A percentile compares a stretch with the other conserved stretches of the same genome.
Evolutionary conservation across 1,140 invertebrate species (phyloP).

Genomic region (Babylonia areolata): DNA sequence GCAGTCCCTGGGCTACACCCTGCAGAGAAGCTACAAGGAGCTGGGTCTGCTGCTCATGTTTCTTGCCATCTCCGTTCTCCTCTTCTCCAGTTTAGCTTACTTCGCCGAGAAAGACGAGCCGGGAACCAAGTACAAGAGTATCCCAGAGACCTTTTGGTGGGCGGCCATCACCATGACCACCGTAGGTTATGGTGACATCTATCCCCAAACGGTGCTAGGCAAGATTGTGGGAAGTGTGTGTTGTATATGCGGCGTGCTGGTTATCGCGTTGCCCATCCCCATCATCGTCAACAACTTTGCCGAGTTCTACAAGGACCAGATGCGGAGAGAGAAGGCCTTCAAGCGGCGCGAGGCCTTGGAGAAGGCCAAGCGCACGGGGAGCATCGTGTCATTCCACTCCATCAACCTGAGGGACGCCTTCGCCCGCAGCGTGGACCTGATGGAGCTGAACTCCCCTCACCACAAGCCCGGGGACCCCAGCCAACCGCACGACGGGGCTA

Average conservation of each 20-base stretch:
- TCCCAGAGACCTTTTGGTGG: constrained; percentile 99
- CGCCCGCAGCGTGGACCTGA: constrained; percentile 98
- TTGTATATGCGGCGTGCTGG: constrained; percentile 99
- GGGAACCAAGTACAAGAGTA: constrained; percentile 97
- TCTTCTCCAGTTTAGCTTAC: constrained; percentile 99
- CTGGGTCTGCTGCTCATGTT: constrained; percentile 99
- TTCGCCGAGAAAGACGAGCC: constrained; percentile 99
- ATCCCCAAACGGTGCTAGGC: constrained; percentile 72
- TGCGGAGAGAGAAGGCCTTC: constrained; percentile 97
- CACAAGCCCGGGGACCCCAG: constrained; percentile 39
- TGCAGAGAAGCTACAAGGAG: constrained; percentile 99
- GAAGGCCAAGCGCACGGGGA: constrained; percentile 95
- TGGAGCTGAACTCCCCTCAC: constrained; percentile 84
- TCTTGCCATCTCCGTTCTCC: constrained; percentile 98
- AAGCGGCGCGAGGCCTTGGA: constrained; percentile 93
- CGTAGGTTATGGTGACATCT: constrained; percentile 98
- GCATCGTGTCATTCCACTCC: constrained; percentile 98
- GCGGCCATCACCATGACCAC: constrained; percentile 93
- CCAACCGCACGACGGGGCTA: constrained; percentile 11
- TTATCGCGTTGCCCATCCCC: constrained; percentile 99
- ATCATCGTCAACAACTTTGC: constrained; percentile 78
- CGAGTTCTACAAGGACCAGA: constrained; percentile 99
- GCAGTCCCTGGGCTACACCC: constrained; percentile 98
- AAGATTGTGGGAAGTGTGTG: constrained; percentile 78
- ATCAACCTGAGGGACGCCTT: constrained; percentile 98